Evolutionary conservation across 37 sponge, comb jelly and placozoan genomes (phyloP).

Genomic region (Hormiphora californensis): DNA sequence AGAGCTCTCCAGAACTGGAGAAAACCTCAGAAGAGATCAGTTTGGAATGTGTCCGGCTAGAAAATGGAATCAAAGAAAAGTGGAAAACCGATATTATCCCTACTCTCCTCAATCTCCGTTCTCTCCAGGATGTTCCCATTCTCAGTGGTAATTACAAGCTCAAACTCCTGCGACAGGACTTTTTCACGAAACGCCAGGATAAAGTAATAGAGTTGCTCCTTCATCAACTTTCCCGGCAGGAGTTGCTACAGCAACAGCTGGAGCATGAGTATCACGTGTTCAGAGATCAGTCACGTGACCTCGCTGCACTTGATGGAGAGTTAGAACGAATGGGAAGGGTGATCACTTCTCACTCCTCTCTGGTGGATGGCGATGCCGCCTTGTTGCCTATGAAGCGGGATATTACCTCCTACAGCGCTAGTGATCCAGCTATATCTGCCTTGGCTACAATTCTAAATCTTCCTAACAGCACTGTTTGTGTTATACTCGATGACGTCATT

Average conservation of each 20-base stretch:
- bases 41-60: neutral
- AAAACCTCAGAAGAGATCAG: slow-evolving; percentile 32
- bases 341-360: too few relatives aligned
- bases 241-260: neutral
- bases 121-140: neutral
- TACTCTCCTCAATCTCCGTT: neutral
- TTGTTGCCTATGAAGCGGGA: too few relatives aligned
- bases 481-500: too few relatives aligned
- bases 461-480: too few relatives aligned
- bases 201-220: slow-evolving; percentile 58
- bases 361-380: too few relatives aligned
- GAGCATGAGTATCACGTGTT: slow-evolving; percentile 2
- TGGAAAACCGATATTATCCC: neutral
- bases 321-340: too few relatives aligned
- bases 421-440: too few relatives aligned
- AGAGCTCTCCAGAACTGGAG: neutral
- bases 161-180: slow-evolving; percentile 74
- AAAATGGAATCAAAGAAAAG: slow-evolving; percentile 5
- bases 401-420: too few relatives aligned
- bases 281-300: too few relatives aligned
- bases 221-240: slow-evolving; percentile 17
- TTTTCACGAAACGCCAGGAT: slow-evolving; percentile 70
- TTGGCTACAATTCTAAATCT: too few relatives aligned
- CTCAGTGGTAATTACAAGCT: slow-evolving; percentile 65
- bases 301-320: too few relatives aligned